Evolutionary conservation across 2,113 vertebrate species (phyloP).

Genomic region (Toxotes jaculatrix): DNA sequence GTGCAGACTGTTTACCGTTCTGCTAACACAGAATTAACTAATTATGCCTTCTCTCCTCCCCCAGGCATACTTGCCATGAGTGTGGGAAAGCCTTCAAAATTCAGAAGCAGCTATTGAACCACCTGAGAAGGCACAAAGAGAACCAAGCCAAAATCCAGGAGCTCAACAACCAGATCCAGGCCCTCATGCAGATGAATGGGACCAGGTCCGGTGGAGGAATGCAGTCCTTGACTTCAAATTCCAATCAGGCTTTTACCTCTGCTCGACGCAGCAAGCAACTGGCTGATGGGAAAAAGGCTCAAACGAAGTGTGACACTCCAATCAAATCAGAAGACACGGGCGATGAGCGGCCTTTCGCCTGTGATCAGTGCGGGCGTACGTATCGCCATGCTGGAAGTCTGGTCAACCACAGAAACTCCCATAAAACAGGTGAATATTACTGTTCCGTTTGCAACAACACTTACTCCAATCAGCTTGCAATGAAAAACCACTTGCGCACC

Average conservation of each 20-base stretch:
- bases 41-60: slow-evolving; percentile 7
- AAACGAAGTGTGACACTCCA: slow-evolving; percentile 38
- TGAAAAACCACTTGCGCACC: slow-evolving; percentile 91
- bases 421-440: slow-evolving; percentile 90
- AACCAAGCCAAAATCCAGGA: slow-evolving; percentile 85
- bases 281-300: slow-evolving; percentile 31
- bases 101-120: slow-evolving; percentile 89
- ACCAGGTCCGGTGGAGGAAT: slow-evolving; percentile 64
- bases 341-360: slow-evolving; percentile 86
- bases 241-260: slow-evolving; percentile 50
- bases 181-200: slow-evolving; percentile 82
- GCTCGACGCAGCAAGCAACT: slow-evolving; percentile 52
- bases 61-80: slow-evolving; percentile 82
- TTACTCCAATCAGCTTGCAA: slow-evolving; percentile 90
- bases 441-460: slow-evolving; percentile 90
- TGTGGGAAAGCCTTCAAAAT: slow-evolving; percentile 91
- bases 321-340: slow-evolving; percentile 60
- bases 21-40: slow-evolving; percentile 34
- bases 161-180: slow-evolving; percentile 84
- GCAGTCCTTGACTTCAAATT: slow-evolving; percentile 56
- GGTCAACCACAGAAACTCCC: slow-evolving; percentile 92
- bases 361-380: slow-evolving; percentile 89
- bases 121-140: slow-evolving; percentile 87
- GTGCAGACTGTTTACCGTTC: slow-evolving; percentile 12
- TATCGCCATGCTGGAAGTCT: slow-evolving; percentile 92